A percentile compares a stretch with the other conserved stretches of the same genome.
Evolutionary conservation across 1,140 invertebrate genomes (phyloP).

Genomic region (Aplysia californica): DNA sequence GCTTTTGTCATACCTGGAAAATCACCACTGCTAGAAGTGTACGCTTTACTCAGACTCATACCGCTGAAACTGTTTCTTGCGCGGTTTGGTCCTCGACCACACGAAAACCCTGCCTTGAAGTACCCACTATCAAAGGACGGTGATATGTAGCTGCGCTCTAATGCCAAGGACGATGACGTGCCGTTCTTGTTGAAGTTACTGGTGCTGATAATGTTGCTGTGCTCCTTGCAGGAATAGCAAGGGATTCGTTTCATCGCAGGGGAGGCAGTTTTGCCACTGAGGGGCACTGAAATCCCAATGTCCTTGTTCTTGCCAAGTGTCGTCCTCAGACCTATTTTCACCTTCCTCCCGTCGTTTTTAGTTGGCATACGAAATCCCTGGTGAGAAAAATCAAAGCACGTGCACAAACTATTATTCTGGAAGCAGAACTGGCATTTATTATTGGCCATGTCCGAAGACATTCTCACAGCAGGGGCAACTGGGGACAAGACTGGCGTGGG

Average conservation of each 20-base stretch:
- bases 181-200: constrained; percentile 22
- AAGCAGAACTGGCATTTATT: too few relatives aligned
- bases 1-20: too few relatives aligned
- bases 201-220: constrained; percentile 24
- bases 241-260: constrained; percentile 4
- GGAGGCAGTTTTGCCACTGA: background rate
- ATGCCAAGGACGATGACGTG: too few relatives aligned
- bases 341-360: background rate
- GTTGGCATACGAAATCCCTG: constrained; percentile 15
- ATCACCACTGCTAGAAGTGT: background rate
- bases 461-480: too few relatives aligned
- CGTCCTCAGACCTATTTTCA: background rate
- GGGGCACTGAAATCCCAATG: background rate
- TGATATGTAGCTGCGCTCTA: too few relatives aligned
- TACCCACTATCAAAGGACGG: too few relatives aligned
- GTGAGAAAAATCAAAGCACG: too few relatives aligned
- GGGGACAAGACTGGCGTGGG: too few relatives aligned
- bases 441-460: too few relatives aligned
- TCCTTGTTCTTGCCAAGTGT: constrained; percentile 10
- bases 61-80: background rate
- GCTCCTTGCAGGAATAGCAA: constrained; percentile 18
- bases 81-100: too few relatives aligned
- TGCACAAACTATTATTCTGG: too few relatives aligned
- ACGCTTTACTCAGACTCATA: background rate
- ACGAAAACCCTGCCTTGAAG: too few relatives aligned